phyloP scores from a whole-genome alignment of 2,113 vertebrate genomes.

The Lampris megalopsis region DNA sequence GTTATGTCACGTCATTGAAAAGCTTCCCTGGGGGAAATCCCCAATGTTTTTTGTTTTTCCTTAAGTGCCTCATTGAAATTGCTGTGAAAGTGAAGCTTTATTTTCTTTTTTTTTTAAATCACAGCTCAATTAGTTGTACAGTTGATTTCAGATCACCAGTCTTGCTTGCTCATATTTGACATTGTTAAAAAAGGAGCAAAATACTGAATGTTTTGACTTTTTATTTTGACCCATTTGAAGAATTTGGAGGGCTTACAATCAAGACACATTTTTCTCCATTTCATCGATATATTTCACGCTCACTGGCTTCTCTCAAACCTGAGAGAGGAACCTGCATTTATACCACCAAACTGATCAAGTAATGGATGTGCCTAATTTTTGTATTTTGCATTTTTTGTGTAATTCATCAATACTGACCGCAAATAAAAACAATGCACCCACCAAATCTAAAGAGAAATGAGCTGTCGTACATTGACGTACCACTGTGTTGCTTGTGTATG shows the following conservation, averaged over 20 bases:
- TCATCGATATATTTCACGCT: conserved; percentile 50
- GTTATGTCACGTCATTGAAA: no score
- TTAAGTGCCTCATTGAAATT: no score
- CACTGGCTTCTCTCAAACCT: conserved; percentile 32
- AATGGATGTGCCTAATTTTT: conserved; percentile 79
- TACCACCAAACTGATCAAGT: conserved; percentile 26
- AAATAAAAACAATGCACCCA: conserved; percentile 40
- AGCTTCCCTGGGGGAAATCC: no score
- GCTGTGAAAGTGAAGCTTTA: no score
- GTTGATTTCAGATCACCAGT: not conserved
- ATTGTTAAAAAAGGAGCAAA: not conserved
- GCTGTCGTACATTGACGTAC: conserved; percentile 43
- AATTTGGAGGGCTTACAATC: not conserved
- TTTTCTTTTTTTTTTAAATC: not conserved
- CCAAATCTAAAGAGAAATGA: conserved; percentile 51
- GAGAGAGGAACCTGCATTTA: conserved; percentile 7
- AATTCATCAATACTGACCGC: conserved; percentile 47
- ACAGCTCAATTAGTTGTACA: not conserved
- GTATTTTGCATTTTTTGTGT: conserved; percentile 71
- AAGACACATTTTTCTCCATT: not conserved
- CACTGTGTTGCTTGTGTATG: conserved; percentile 38
- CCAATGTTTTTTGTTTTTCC: no score
- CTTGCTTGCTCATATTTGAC: not conserved
- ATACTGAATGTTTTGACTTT: not conserved
- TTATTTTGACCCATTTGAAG: not conserved